Evolutionary conservation across 2,797 vertebrate species (phyloP), one percentile per base, ranked within the genome.

Genomic region (Notolabrus celidotus): DNA sequence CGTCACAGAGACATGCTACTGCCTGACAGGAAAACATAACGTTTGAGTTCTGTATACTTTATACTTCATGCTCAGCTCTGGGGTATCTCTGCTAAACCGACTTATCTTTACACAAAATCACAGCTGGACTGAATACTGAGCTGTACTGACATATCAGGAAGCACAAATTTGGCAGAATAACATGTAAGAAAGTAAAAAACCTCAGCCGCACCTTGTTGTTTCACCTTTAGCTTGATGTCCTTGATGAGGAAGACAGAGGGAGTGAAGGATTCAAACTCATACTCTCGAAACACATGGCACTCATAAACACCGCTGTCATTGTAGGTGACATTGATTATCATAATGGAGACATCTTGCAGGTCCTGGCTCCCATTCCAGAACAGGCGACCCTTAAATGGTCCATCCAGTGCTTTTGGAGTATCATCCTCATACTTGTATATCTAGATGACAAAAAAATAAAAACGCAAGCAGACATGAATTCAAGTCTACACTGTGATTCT

Each of bases 341-440:
- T 78, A 83, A 99, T 95, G 88, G 97, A 98, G 17, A 99, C 84
- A 0, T 99, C 97, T 81, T 99, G 98, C 72, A 98, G 88, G 83
- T 99, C 97, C 60, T 95, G 94, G 85, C 96, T 99, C 5, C 97
- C 98, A 0, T 89, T 95, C 97, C 97, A 99, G 41, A 58, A 51
- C 9, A 99, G 85, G 7, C 98, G 96, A 0, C 93, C 94, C 0
- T 92, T 93, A 91, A 95, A 96, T 1, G 89, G 94, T 55, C 93
- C 93, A 0, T 79, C 64, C 11, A 50, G 0, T 0, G 42, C n/a
- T 7, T 0, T 0, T 0, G 22, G 1, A 1, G 0, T 15, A 8
- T 46, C 33, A 8, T 72, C 3, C 1, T 67, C 39, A 47, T 65
- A 79, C 69, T 31, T 61, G 29, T 54, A 92, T 71, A 94, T 93